A percentile compares a stretch with the other conserved stretches of the same genome.
phyloP scores from a whole-genome alignment of 2,888 invertebrate genomes.

The Agonopterix heracliana region DNA sequence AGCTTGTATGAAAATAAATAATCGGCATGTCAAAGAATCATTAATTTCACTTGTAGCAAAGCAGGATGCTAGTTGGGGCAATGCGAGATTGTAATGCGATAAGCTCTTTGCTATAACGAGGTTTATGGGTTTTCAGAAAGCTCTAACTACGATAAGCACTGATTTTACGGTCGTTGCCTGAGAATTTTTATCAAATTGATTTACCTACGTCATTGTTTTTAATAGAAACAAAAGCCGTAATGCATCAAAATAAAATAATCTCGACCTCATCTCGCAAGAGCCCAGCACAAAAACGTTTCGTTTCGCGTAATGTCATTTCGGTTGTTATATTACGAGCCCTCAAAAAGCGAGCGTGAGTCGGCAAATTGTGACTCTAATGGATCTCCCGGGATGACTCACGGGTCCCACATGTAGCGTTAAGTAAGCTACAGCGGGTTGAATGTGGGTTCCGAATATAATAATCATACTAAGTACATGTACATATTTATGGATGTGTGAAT shows the following conservation, averaged over 20 bases:
- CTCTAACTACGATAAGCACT: too few relatives aligned
- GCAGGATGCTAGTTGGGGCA: constrained; percentile 45
- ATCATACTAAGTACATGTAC: too few relatives aligned
- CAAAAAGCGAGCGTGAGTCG: constrained; percentile 61
- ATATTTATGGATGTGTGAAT: too few relatives aligned
- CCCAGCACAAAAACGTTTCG: constrained; percentile 11
- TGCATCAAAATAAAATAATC: too few relatives aligned
- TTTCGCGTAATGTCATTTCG: constrained; percentile 23
- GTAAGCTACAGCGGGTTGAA: constrained; percentile 41
- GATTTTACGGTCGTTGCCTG: too few relatives aligned
- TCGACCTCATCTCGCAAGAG: constrained; percentile 1
- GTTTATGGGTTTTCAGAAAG: too few relatives aligned
- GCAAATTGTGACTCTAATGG: constrained; percentile 62
- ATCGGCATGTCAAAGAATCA: constrained; percentile 33
- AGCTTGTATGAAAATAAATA: constrained; percentile 21
- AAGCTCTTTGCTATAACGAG: constrained; percentile 26
- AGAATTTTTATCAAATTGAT: too few relatives aligned
- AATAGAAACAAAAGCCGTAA: too few relatives aligned
- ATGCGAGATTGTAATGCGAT: constrained; percentile 39
- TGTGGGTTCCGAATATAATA: constrained; percentile 25
- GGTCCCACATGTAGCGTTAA: constrained; percentile 53
- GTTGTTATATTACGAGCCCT: constrained; percentile 33
- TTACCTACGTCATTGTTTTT: too few relatives aligned
- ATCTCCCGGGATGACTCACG: constrained; percentile 58
- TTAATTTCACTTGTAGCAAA: constrained; percentile 52